phyloP scores from a whole-genome alignment of 2,888 invertebrate species.

The Tetrapedia diversipes region DNA sequence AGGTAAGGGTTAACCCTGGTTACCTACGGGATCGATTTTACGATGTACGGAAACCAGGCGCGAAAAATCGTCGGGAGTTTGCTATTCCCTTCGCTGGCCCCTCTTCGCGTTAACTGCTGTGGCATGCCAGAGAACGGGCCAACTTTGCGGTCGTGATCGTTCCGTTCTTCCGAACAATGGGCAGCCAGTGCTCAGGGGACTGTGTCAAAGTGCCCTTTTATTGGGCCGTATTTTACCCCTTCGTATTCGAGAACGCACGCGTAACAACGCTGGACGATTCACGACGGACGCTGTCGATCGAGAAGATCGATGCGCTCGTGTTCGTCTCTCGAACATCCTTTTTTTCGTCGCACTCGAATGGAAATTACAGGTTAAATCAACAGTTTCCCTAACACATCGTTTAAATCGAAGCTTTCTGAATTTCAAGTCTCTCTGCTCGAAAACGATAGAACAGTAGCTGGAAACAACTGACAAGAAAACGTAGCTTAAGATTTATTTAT shows the following conservation, averaged over 20 bases:
- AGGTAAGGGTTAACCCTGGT: constrained; percentile 19
- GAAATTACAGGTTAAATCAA: too few species aligned
- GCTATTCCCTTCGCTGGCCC: constrained; percentile 43
- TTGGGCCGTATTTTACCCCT: constrained; percentile 68
- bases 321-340: not conserved
- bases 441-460: too few species aligned
- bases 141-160: constrained; percentile 60
- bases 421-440: too few species aligned
- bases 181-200: constrained; percentile 58
- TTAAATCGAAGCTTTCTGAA: too few species aligned
- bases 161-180: constrained; percentile 67
- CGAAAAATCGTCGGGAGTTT: constrained; percentile 49
- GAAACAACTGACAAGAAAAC: too few species aligned
- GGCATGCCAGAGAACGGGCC: constrained; percentile 45
- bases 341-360: not conserved
- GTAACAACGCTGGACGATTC: constrained; percentile 60
- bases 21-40: constrained; percentile 54
- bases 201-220: constrained; percentile 72
- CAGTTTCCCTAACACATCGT: too few species aligned
- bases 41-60: constrained; percentile 52
- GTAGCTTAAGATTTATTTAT: too few species aligned
- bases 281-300: constrained; percentile 48
- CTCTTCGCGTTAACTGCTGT: constrained; percentile 58
- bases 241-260: constrained; percentile 60
- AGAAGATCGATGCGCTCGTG: constrained; percentile 45